These are phyloP conservation scores for Marasmarcha lunaedactyla DNA, from an alignment of 2,888 invertebrate species.

Conservation along the genomic window DNA sequence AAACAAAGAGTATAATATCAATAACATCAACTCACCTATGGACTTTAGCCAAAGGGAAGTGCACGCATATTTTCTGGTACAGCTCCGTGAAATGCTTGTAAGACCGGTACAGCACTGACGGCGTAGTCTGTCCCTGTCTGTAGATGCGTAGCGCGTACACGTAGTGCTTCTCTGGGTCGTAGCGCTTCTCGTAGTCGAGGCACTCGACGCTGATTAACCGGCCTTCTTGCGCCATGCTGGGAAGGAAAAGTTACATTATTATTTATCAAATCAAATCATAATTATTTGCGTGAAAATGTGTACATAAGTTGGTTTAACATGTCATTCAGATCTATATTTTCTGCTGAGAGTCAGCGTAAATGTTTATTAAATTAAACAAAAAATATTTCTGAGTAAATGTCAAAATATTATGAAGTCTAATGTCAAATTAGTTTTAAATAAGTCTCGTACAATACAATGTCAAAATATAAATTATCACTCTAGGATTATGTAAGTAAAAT, in stretches of 20 bases:
- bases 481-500: no score
- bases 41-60: slow-evolving; percentile 91
- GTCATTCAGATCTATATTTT: no score
- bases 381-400: no score
- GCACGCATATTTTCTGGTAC: slow-evolving; percentile 91
- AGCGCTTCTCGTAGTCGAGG: slow-evolving; percentile 92
- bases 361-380: no score
- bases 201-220: slow-evolving; percentile 87
- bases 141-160: slow-evolving; percentile 89
- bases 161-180: slow-evolving; percentile 97
- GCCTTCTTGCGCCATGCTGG: slow-evolving; percentile 90
- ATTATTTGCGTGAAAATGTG: no score
- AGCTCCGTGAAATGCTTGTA: slow-evolving; percentile 98
- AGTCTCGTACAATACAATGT: no score
- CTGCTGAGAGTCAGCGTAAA: no score
- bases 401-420: neutral
- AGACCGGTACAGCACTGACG: slow-evolving; percentile 90
- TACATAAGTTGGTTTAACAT: no score
- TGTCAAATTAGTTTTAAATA: neutral
- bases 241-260: slow-evolving; percentile 8
- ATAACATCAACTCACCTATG: slow-evolving; percentile 85
- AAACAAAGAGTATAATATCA: no score
- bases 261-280: neutral
- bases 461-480: no score
- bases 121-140: slow-evolving; percentile 86